These are phyloP conservation scores for Lutjanus erythropterus DNA, from an alignment of 2,113 vertebrate genomes.

Conservation along the genomic window DNA sequence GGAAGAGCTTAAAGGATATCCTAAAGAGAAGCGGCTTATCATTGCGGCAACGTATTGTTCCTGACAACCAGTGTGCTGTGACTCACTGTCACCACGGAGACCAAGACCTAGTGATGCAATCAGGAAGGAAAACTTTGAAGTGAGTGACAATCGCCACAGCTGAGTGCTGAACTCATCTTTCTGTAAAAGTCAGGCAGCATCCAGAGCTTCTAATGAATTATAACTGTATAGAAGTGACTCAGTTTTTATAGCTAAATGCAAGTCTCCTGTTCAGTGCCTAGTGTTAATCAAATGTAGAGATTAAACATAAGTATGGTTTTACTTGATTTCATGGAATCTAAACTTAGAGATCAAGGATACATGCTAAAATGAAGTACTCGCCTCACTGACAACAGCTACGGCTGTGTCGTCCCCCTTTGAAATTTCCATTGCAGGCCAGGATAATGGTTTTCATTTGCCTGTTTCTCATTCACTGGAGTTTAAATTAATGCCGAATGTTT, in stretches of 20 bases:
- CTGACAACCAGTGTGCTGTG: constrained; percentile 37
- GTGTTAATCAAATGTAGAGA: no score
- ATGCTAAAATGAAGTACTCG: no score
- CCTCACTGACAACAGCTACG: no score
- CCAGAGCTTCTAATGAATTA: background rate
- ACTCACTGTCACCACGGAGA: constrained; percentile 48
- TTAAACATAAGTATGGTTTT: no score
- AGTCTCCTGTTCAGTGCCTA: background rate
- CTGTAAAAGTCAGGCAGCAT: background rate
- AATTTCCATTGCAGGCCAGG: no score
- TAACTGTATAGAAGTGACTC: background rate
- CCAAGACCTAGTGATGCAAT: constrained; percentile 55
- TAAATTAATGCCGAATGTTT: no score
- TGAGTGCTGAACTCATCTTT: background rate
- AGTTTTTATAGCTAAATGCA: background rate
- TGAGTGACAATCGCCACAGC: constrained; percentile 16
- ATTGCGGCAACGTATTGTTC: constrained; percentile 53
- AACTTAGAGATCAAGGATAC: no score
- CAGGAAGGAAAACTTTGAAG: constrained; percentile 61
- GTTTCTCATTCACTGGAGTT: no score
- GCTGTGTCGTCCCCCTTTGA: no score
- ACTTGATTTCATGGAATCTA: no score
- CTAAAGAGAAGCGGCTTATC: constrained; percentile 39
- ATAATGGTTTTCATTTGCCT: no score
- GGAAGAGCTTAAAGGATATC: constrained; percentile 59